Conservation (phyloP, 2,113 vertebrate genomes). For the Hemibagrus wyckioides region DNA sequence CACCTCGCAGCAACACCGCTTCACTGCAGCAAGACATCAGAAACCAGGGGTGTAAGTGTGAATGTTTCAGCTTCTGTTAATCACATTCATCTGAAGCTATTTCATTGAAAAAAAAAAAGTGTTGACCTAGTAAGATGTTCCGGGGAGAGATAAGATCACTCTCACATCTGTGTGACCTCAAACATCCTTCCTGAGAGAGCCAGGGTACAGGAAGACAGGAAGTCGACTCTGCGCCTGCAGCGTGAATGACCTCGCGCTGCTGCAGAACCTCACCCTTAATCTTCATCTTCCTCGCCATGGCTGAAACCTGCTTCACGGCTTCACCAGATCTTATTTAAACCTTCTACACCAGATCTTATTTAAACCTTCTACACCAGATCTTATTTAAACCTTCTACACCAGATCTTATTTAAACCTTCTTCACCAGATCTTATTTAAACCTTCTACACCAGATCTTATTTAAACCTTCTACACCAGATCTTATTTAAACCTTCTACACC, state of each 20-base stretch:
- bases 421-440: too few species aligned
- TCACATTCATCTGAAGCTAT: slow-evolving; percentile 2
- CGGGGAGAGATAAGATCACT: slow-evolving; percentile 15
- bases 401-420: too few species aligned
- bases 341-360: too few species aligned
- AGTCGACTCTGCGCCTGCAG: background rate
- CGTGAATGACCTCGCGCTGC: background rate
- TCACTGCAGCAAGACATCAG: slow-evolving; percentile 8
- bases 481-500: too few species aligned
- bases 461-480: too few species aligned
- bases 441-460: too few species aligned
- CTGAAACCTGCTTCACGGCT: too few species aligned
- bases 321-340: too few species aligned
- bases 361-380: too few species aligned
- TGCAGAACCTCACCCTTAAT: too few species aligned
- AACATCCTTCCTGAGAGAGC: slow-evolving; percentile 46
- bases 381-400: too few species aligned
- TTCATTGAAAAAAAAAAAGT: slow-evolving; percentile 30
- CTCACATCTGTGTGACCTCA: slow-evolving; percentile 40
- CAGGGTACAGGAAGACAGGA: slow-evolving; percentile 35
- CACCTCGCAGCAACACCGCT: background rate
- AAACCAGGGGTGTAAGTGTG: background rate
- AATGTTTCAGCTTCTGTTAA: background rate
- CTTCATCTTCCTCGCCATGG: too few species aligned
- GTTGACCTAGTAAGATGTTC: slow-evolving; percentile 22